Percentiles rank a stretch among this genome's conserved stretches.
phyloP scores from a whole-genome alignment of 2,888 invertebrate species.

The Orthosia incerta region DNA sequence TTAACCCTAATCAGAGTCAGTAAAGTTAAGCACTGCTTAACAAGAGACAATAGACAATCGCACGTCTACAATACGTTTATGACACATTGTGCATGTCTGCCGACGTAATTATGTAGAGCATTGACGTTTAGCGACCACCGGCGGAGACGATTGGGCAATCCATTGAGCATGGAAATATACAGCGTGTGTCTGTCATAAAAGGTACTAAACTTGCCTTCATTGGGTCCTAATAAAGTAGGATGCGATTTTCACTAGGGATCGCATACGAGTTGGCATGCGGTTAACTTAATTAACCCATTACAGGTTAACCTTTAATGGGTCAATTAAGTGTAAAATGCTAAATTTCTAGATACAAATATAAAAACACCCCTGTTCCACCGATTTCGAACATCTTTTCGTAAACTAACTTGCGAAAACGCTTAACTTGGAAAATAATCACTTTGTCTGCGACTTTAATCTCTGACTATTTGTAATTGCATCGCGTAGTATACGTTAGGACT shows the following conservation, averaged over 20 bases:
- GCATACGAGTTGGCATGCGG: neutral
- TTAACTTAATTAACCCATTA: neutral
- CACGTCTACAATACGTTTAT: slow-evolving; percentile 53
- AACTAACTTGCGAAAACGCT: too few relatives aligned
- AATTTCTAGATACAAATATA: neutral
- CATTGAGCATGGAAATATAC: slow-evolving; percentile 7
- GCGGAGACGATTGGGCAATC: slow-evolving; percentile 25
- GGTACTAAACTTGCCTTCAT: neutral
- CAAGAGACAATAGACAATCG: slow-evolving; percentile 62
- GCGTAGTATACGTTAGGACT: neutral
- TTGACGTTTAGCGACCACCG: slow-evolving; percentile 44
- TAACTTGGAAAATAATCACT: neutral
- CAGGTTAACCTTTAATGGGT: too few relatives aligned
- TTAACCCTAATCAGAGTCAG: slow-evolving; percentile 56
- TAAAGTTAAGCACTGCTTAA: slow-evolving; percentile 45
- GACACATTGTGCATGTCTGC: slow-evolving; percentile 50
- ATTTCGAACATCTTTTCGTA: neutral
- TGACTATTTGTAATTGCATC: neutral
- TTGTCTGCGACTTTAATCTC: neutral
- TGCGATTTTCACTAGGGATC: neutral
- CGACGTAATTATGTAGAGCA: slow-evolving; percentile 34
- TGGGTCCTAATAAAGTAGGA: neutral
- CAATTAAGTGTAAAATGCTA: too few relatives aligned
- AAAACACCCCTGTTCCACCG: neutral
- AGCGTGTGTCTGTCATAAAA: neutral